Percentiles rank a stretch among this genome's conserved stretches.
Conservation (phyloP, 2,113 vertebrate species). For the Stigmatopora nigra region DNA sequence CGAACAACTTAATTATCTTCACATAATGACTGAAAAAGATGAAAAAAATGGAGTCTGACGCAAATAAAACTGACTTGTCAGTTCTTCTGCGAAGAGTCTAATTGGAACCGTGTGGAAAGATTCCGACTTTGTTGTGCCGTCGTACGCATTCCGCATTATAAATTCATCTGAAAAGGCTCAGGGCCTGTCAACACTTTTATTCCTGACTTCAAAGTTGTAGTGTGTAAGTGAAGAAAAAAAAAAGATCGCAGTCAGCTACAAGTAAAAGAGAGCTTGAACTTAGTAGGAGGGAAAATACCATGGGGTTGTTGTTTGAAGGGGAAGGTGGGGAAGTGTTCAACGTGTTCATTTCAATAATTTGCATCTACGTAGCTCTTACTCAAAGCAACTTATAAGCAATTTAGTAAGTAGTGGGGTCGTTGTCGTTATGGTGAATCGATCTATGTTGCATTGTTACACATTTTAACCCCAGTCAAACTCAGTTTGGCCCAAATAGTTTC, state of each 20-base stretch:
- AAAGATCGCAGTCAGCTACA: constrained; percentile 12
- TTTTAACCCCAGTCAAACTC: too few species aligned
- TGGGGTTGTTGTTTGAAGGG: neutral
- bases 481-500: too few species aligned
- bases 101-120: constrained; percentile 17
- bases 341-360: neutral
- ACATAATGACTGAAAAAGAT: constrained; percentile 34
- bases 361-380: neutral
- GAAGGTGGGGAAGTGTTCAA: neutral
- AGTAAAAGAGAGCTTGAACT: constrained; percentile 12
- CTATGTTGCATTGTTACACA: too few species aligned
- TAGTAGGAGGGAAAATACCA: neutral
- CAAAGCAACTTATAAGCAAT: neutral
- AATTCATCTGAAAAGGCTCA: constrained; percentile 25
- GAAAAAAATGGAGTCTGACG: constrained; percentile 18
- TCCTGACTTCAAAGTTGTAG: constrained; percentile 21
- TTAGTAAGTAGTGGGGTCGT: neutral
- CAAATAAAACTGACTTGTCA: constrained; percentile 30
- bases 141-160: constrained; percentile 23
- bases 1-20: constrained; percentile 39
- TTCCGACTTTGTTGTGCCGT: constrained; percentile 9
- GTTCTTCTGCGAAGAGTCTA: constrained; percentile 16
- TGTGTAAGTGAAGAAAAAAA: constrained; percentile 4
- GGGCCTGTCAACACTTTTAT: constrained; percentile 20
- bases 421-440: neutral